Conservation (phyloP, 2,797 vertebrate species). For the Salarias fasciatus region DNA sequence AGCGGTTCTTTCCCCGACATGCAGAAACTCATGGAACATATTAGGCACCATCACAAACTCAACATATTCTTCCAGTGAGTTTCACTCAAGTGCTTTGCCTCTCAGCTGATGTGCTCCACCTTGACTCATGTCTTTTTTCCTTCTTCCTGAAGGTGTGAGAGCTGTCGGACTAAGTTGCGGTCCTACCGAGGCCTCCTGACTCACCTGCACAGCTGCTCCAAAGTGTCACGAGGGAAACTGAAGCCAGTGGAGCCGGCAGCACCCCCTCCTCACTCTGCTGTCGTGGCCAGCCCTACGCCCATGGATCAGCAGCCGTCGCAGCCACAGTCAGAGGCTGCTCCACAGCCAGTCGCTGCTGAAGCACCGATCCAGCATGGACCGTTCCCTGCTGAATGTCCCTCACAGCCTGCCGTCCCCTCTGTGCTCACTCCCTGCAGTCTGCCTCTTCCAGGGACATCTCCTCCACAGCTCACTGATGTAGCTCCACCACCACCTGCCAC, state of each 20-base stretch:
- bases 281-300: background rate
- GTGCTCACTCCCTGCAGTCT: background rate
- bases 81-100: background rate
- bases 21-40: conserved; percentile 93
- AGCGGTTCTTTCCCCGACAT: conserved; percentile 88
- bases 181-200: conserved; percentile 93
- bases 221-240: conserved; percentile 82
- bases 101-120: background rate
- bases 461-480: conserved; percentile 62
- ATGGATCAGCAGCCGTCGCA: conserved; percentile 59
- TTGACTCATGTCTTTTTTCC: background rate
- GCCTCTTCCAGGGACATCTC: conserved; percentile 40
- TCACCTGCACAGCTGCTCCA: conserved; percentile 93
- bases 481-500: background rate
- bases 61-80: conserved; percentile 96
- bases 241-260: conserved; percentile 25
- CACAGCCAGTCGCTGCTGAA: conserved; percentile 60
- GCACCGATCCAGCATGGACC: conserved; percentile 24
- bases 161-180: conserved; percentile 91
- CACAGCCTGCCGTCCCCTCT: background rate
- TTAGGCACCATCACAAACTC: conserved; percentile 94
- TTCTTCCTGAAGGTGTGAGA: conserved; percentile 86
- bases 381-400: background rate
- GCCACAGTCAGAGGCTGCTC: conserved; percentile 35
- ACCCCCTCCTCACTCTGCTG: background rate